Percentiles rank a stretch among this genome's conserved stretches.
These are phyloP conservation scores for Pardosa pseudoannulata DNA, from an alignment of 2,888 invertebrate genomes.

Conservation along the genomic window DNA sequence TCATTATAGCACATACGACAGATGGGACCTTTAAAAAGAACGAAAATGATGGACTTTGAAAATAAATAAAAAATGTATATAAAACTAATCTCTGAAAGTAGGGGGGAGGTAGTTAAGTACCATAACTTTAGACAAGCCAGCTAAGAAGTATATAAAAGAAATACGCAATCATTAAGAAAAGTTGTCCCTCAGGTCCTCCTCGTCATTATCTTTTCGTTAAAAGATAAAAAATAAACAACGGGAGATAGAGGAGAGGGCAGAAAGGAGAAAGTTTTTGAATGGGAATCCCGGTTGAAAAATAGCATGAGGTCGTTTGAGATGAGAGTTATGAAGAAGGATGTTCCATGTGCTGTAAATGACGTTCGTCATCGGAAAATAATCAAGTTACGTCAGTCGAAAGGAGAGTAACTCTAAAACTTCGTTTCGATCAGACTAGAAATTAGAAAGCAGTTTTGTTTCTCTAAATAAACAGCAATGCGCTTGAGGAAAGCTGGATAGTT, in stretches of 20 bases:
- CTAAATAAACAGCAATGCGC: too few species aligned
- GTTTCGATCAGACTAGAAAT: too few species aligned
- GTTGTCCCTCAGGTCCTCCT: slow-evolving; percentile 50
- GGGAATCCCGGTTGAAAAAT: slow-evolving; percentile 20
- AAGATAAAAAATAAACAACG: slow-evolving; percentile 17
- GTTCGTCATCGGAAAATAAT: background rate
- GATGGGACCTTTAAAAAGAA: slow-evolving; percentile 57
- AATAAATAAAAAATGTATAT: slow-evolving; percentile 13
- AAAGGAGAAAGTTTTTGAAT: background rate
- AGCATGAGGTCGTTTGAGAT: background rate
- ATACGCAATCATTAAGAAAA: slow-evolving; percentile 60
- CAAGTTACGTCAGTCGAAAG: background rate
- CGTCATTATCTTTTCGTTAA: slow-evolving; percentile 63
- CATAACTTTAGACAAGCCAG: slow-evolving; percentile 61
- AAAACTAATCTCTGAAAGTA: background rate
- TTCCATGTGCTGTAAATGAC: slow-evolving; percentile 35
- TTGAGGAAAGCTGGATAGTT: too few species aligned
- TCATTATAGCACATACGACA: slow-evolving; percentile 66
- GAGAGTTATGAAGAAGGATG: slow-evolving; percentile 5
- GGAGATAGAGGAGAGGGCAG: background rate
- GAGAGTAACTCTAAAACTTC: too few species aligned
- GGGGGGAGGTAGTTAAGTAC: slow-evolving; percentile 52
- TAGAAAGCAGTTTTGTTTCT: too few species aligned
- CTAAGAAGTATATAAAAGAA: slow-evolving; percentile 59
- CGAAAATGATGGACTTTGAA: slow-evolving; percentile 30